phyloP scores from a whole-genome alignment of 2,888 invertebrate species.

The Autographa pulchrina region DNA sequence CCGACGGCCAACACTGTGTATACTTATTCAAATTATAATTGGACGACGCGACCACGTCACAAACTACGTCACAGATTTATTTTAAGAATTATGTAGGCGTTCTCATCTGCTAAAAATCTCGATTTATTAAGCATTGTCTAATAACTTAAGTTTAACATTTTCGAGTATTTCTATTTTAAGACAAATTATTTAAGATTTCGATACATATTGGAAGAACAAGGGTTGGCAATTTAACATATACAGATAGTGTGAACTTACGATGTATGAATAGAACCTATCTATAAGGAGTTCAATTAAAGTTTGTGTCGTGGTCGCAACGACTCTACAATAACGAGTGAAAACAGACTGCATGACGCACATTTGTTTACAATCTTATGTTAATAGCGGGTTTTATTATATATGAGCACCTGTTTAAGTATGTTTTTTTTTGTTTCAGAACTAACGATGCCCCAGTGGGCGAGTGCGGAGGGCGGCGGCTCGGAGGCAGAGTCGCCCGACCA shows the following conservation, averaged over 20 bases:
- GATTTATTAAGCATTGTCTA: not conserved
- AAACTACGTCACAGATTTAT: constrained; percentile 39
- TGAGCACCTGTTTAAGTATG: constrained; percentile 14
- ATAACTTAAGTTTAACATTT: not conserved
- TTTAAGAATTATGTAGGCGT: constrained; percentile 18
- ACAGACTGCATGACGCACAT: not conserved
- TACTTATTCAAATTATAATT: constrained; percentile 51
- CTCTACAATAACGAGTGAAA: not conserved
- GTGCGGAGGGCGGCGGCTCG: constrained; percentile 72
- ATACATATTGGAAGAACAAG: no score
- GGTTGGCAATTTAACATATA: no score
- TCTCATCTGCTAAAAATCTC: not conserved
- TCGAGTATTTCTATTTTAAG: no score
- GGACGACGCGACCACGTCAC: constrained; percentile 34
- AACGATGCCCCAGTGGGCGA: constrained; percentile 81
- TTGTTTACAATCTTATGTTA: constrained; percentile 7
- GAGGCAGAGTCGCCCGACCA: constrained; percentile 76
- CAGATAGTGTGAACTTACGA: no score
- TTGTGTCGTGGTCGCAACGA: not conserved
- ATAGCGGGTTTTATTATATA: constrained; percentile 7
- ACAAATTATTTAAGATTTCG: no score
- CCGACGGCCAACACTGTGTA: constrained; percentile 32
- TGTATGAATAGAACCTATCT: no score
- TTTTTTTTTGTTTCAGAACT: constrained; percentile 49
- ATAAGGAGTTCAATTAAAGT: not conserved